Percentiles rank a stretch among this genome's conserved stretches.
phyloP scores from a whole-genome alignment of 2,797 vertebrate species.

The Urosaurus nigricauda region DNA sequence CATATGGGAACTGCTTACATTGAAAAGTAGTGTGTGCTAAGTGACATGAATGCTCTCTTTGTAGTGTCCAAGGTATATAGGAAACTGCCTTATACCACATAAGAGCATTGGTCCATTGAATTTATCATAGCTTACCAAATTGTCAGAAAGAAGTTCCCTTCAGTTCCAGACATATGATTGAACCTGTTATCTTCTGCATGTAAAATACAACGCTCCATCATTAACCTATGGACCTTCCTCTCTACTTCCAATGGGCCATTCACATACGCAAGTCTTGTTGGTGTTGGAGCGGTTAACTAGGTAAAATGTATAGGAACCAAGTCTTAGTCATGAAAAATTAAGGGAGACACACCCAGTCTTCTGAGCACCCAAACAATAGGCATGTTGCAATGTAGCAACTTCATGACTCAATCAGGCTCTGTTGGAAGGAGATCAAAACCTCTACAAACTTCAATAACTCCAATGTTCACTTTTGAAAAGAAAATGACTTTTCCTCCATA shows the following conservation, averaged over 20 bases:
- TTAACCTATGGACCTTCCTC: not conserved
- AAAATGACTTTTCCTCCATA: conserved; percentile 30
- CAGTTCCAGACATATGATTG: not conserved
- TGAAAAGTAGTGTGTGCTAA: no score
- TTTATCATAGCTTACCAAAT: not conserved
- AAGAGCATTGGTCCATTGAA: not conserved
- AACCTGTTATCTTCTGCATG: no score
- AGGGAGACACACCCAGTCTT: not conserved
- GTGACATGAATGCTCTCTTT: not conserved
- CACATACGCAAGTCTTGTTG: not conserved
- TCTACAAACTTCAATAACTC: conserved; percentile 6
- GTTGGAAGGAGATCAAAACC: conserved; percentile 18
- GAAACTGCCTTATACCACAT: not conserved
- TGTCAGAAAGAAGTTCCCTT: not conserved
- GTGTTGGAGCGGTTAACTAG: not conserved
- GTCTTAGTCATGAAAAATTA: not conserved
- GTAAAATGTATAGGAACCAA: not conserved
- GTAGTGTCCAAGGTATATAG: not conserved
- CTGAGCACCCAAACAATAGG: not conserved
- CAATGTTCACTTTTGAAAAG: not conserved
- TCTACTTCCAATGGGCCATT: not conserved
- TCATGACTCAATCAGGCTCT: conserved; percentile 5
- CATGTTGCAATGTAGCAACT: not conserved
- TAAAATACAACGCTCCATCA: not conserved
- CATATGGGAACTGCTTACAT: not conserved